These are phyloP conservation scores for Scartelaos histophorus DNA, from an alignment of 2,113 vertebrate species.

Conservation along the genomic window DNA sequence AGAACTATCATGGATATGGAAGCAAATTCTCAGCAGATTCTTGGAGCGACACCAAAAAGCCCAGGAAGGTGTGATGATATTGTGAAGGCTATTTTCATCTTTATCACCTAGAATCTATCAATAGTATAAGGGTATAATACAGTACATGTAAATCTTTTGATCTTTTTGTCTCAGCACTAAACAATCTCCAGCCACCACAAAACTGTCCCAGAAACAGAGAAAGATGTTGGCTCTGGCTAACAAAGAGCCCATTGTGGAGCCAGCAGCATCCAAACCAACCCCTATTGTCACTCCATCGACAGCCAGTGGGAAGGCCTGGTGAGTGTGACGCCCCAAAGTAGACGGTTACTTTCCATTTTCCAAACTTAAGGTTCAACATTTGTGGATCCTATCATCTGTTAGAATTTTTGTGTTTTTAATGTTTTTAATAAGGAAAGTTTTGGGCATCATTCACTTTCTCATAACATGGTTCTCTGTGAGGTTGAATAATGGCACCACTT, in stretches of 20 bases:
- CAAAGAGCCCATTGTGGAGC: conserved; percentile 82
- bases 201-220: conserved; percentile 95
- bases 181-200: conserved; percentile 76
- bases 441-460: no score
- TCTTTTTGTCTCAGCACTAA: conserved; percentile 69
- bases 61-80: conserved; percentile 63
- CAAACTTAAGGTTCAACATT: no score
- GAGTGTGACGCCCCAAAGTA: conserved; percentile 53
- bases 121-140: neutral
- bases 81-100: neutral
- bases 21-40: conserved; percentile 82
- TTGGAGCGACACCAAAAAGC: conserved; percentile 84
- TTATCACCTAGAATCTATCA: neutral
- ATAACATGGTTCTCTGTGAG: no score
- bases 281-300: conserved; percentile 75
- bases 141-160: neutral
- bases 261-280: conserved; percentile 58
- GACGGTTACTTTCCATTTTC: neutral
- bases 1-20: conserved; percentile 97
- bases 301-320: conserved; percentile 84
- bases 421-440: no score
- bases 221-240: conserved; percentile 91
- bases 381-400: no score
- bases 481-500: no score
- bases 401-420: no score